Percentiles rank a stretch among this genome's conserved stretches.
These are phyloP conservation scores for Etheostoma nigrum DNA, from an alignment of 2,797 vertebrate genomes.

Conservation along the genomic window DNA sequence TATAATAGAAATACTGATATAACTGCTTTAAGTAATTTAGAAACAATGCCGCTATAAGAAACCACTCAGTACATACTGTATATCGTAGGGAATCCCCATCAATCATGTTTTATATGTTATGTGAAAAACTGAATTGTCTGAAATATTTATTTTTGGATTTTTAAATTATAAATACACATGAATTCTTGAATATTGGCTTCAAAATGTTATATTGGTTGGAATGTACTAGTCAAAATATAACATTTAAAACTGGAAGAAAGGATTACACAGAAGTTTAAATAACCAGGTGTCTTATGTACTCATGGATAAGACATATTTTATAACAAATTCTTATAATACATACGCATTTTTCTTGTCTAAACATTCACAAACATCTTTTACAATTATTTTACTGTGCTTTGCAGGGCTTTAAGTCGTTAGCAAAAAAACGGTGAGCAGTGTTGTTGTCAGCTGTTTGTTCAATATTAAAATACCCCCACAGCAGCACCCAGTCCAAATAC, in stretches of 20 bases:
- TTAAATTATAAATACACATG: too few relatives aligned
- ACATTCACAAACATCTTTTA: too few relatives aligned
- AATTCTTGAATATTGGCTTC: neutral
- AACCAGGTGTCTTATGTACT: neutral
- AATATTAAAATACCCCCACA: neutral
- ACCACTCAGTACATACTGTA: neutral
- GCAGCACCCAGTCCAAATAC: neutral
- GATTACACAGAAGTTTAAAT: neutral
- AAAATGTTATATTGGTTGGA: neutral
- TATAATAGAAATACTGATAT: too few relatives aligned
- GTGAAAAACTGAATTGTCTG: too few relatives aligned
- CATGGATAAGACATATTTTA: neutral
- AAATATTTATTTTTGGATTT: too few relatives aligned
- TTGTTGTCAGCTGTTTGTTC: conserved; percentile 46
- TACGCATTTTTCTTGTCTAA: too few relatives aligned
- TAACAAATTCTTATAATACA: too few relatives aligned
- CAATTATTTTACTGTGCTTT: neutral
- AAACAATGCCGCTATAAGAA: too few relatives aligned
- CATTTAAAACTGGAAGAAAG: neutral
- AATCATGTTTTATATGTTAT: neutral
- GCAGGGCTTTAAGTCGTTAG: neutral
- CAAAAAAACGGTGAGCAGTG: conserved; percentile 12
- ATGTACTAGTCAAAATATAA: neutral
- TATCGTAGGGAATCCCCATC: neutral
- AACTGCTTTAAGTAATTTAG: too few relatives aligned